Conservation (phyloP, 2,797 vertebrate species). For the Paramormyrops hopkinsi region DNA sequence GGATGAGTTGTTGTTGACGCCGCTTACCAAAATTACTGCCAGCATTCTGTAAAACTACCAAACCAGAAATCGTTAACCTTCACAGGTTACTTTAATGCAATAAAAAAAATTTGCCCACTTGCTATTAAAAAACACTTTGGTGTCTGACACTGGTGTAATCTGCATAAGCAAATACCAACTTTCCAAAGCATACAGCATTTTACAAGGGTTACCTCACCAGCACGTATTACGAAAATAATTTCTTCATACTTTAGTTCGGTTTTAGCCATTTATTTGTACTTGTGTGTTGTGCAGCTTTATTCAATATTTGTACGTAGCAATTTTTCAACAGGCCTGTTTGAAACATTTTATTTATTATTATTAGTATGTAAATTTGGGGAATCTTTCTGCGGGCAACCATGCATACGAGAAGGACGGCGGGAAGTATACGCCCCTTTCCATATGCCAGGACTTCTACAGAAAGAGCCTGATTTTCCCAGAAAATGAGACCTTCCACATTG, state of each 20-base stretch:
- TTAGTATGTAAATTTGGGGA: conserved; percentile 75
- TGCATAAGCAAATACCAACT: neutral
- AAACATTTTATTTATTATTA: conserved; percentile 29
- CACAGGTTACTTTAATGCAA: neutral
- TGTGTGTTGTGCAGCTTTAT: neutral
- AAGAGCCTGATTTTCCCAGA: conserved; percentile 70
- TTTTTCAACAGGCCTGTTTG: neutral
- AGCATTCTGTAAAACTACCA: neutral
- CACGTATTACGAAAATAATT: neutral
- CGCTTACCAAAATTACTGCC: neutral
- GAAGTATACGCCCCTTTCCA: conserved; percentile 58
- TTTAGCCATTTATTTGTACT: neutral
- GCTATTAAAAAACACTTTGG: neutral
- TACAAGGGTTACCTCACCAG: neutral
- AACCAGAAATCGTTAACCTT: neutral
- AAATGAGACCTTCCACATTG: conserved; percentile 82
- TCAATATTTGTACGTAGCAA: neutral
- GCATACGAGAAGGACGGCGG: conserved; percentile 66
- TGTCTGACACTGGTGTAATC: neutral
- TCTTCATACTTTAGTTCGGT: neutral
- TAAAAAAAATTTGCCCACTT: neutral
- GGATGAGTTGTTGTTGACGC: neutral
- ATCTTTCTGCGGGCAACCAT: conserved; percentile 78
- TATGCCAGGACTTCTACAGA: conserved; percentile 84
- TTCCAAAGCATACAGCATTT: neutral